Evolutionary conservation across 2,113 vertebrate genomes (phyloP), one percentile per base, ranked within the genome.

Genomic region (Morone chrysops): DNA sequence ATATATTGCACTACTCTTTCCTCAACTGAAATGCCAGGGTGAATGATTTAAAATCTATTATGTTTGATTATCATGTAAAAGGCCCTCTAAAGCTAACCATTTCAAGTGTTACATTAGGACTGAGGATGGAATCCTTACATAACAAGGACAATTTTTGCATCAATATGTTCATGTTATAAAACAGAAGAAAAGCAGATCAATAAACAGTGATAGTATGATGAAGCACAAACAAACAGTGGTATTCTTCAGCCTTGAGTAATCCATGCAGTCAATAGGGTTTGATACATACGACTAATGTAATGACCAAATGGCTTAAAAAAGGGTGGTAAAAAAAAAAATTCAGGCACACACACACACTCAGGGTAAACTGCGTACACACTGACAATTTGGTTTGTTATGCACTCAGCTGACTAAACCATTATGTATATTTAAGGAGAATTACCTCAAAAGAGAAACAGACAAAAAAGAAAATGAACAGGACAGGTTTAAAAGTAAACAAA

Each of bases 1-100:
- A 95, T 94, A 95, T 95, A 95, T 95, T 94, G 92, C 92, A 94
- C 92, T 92, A 93, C 87, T 94, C 86, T 93, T 90, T 93, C 81
- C 87, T 92, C 80, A 88, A 93, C 74, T 90, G 76, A 94, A 92
- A 92, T 82, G 81, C 73, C 81, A 81, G 79, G 87, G 83, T 90
- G 74, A 85, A 82, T 75, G 50, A 68, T 87, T 87, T 86, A 62
- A 87, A 86, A 90, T 85, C 81, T 61, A 66, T 54, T 69, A 68
- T 36, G 62, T 84, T 76, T 83, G 90, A 90, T 93, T 89, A 88
- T 87, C 81, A 70, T 86, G 81, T 80, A 75, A 90, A 90, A 86
- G 70, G 78, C 59, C 50, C 65, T 80, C 86, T 85, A 87, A 90
- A 80, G 84, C 85, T 83, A 91, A 89, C 68, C 73, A 68, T 88